Evolutionary conservation across 2,888 invertebrate species (phyloP).

Genomic region (Ophion obscuratus): DNA sequence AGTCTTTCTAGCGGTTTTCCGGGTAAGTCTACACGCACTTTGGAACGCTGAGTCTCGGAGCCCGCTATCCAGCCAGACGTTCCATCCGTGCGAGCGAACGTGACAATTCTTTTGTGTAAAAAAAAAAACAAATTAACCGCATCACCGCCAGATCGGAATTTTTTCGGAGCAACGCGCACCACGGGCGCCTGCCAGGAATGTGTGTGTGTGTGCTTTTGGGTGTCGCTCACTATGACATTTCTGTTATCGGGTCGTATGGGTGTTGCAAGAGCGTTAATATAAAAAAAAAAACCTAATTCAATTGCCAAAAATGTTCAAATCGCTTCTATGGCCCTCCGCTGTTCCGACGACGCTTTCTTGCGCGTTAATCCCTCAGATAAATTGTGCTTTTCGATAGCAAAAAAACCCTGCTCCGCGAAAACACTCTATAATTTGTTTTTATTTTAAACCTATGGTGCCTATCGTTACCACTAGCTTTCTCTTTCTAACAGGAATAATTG

Average conservation of each 20-base stretch:
- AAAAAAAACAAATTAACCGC: slow-evolving; percentile 20
- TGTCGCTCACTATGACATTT: background rate
- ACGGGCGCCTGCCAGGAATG: slow-evolving; percentile 63
- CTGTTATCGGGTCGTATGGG: slow-evolving; percentile 10
- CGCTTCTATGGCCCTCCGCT: slow-evolving; percentile 13
- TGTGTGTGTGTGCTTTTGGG: slow-evolving; percentile 23
- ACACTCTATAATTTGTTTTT: slow-evolving; percentile 68
- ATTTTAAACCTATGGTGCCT: slow-evolving; percentile 72
- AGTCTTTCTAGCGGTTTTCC: slow-evolving; percentile 70
- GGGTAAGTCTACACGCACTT: slow-evolving; percentile 61
- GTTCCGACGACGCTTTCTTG: slow-evolving; percentile 6
- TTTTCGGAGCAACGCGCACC: slow-evolving; percentile 41
- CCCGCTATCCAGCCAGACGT: slow-evolving; percentile 11
- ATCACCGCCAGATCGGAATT: slow-evolving; percentile 32
- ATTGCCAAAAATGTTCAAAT: slow-evolving; percentile 52
- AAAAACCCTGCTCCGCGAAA: slow-evolving; percentile 65
- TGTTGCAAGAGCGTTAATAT: slow-evolving; percentile 45
- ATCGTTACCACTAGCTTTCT: slow-evolving; percentile 55
- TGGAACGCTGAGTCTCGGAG: slow-evolving; percentile 40
- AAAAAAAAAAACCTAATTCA: slow-evolving; percentile 56
- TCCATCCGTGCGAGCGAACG: slow-evolving; percentile 25
- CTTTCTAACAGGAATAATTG: slow-evolving; percentile 21
- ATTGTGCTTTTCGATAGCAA: slow-evolving; percentile 55
- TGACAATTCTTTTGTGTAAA: slow-evolving; percentile 19
- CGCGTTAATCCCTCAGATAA: slow-evolving; percentile 55